Conservation (phyloP, 2,888 invertebrate genomes). For the Agapetus fuscipes region DNA sequence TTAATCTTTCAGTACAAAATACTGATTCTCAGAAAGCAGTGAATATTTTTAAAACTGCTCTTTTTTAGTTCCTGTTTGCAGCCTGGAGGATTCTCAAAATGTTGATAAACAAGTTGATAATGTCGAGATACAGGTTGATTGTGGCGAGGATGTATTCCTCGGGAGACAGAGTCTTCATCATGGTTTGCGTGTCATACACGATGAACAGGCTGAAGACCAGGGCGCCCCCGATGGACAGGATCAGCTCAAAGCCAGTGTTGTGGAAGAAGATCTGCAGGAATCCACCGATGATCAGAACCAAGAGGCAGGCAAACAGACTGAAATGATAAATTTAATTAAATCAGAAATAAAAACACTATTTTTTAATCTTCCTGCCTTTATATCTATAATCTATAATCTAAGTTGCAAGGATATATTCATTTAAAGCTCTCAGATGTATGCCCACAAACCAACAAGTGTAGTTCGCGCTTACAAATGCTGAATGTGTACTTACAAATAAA, state of each 20-base stretch:
- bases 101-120: conserved; percentile 75
- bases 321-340: conserved; percentile 26
- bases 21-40: too few relatives aligned
- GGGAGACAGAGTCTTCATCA: conserved; percentile 70
- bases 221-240: conserved; percentile 63
- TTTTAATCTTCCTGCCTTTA: too few relatives aligned
- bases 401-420: too few relatives aligned
- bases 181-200: conserved; percentile 74
- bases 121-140: conserved; percentile 79
- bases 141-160: conserved; percentile 85
- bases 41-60: too few relatives aligned
- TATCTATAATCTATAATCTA: too few relatives aligned
- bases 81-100: conserved; percentile 66
- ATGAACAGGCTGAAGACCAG: conserved; percentile 73
- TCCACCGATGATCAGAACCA: conserved; percentile 60
- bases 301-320: conserved; percentile 57
- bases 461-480: too few relatives aligned
- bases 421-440: too few relatives aligned
- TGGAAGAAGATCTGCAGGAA: conserved; percentile 67
- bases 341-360: too few relatives aligned
- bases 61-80: conserved; percentile 43
- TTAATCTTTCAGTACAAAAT: too few relatives aligned
- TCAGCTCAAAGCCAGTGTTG: conserved; percentile 58
- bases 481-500: too few relatives aligned
- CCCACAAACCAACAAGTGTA: too few relatives aligned